Evolutionary conservation across 2,797 vertebrate species (phyloP), one percentile per base, ranked within the genome.

Genomic region (Allobates femoralis): DNA sequence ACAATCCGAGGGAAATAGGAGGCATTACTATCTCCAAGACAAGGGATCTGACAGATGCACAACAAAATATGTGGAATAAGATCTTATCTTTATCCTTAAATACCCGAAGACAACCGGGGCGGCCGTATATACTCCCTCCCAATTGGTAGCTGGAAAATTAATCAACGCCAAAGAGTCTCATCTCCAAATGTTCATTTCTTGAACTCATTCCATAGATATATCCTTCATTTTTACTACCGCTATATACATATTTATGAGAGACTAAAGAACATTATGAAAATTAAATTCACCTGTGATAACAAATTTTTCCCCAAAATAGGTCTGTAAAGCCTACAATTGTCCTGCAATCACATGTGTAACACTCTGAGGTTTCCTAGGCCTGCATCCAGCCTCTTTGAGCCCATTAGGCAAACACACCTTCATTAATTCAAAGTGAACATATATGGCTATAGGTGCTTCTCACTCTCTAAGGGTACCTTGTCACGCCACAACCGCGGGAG

Each of bases 1-100:
- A 73, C 41, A 26, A 82, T 82, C 32, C 55, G 15, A 7, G 30
- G 50, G 21, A 28, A 41, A 73, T 28, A 73, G 34, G 21, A 55
- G n/a, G 50, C 75, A 77, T 77, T 32, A 77, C 55, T 55, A 56
- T 60, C 58, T 37, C 28, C 55, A 60, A 37, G 46, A 67, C 41
- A 30, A 51, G 46, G 34, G 50, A 46, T 81, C 46, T 53, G 50
- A 82, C 46, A 81, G 62, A 50, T 23, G 37, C 51, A 28, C 71
- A 77, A 34, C 32, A 28, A 32, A 74, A 50, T 81, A 18, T 32
- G 67, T 41, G 23, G 23, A 28, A 26, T 32, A 32, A 62, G n/a
- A 79, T 41, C 23, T 12, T 62, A 19, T 79, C 51, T 66, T 23
- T 53, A 67, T 53, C 30, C 51, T 62, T 58, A 81, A 81, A 66